Conservation (phyloP, 2,888 invertebrate genomes). For the Chirona hameri region DNA sequence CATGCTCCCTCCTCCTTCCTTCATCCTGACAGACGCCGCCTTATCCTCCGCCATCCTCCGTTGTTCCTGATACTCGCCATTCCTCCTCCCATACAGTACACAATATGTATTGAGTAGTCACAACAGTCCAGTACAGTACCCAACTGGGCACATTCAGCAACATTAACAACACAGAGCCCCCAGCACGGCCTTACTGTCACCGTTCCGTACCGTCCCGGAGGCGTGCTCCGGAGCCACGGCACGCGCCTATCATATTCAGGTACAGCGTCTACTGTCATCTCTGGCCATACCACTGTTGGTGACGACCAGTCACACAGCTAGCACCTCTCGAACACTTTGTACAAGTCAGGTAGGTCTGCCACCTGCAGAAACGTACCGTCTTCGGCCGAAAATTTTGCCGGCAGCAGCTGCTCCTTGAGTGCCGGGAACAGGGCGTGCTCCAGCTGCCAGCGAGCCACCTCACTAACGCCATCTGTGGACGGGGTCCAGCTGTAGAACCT, state of each 20-base stretch:
- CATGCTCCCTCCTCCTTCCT: no score
- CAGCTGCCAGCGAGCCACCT: constrained; percentile 59
- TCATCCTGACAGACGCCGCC: no score
- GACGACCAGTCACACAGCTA: constrained; percentile 46
- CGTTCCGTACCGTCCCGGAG: no score
- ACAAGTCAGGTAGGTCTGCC: constrained; percentile 81
- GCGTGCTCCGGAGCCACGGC: no score
- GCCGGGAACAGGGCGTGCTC: constrained; percentile 82
- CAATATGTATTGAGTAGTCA: no score
- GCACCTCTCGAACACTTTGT: constrained; percentile 97
- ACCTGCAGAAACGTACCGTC: constrained; percentile 78
- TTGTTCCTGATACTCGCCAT: no score
- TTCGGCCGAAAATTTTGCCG: constrained; percentile 67
- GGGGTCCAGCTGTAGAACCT: constrained; percentile 58
- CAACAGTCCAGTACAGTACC: no score
- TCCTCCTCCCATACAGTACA: no score
- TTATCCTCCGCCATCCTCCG: no score
- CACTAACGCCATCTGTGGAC: constrained; percentile 11
- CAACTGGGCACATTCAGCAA: no score
- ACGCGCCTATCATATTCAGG: not conserved
- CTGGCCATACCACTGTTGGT: not conserved
- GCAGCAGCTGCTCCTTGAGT: constrained; percentile 71
- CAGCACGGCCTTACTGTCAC: no score
- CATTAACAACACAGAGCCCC: no score
- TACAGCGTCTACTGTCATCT: not conserved